Percentiles rank a stretch among this genome's conserved stretches.
Conservation (phyloP, 2,888 invertebrate genomes). For the Dryocosmus kuriphilus region DNA sequence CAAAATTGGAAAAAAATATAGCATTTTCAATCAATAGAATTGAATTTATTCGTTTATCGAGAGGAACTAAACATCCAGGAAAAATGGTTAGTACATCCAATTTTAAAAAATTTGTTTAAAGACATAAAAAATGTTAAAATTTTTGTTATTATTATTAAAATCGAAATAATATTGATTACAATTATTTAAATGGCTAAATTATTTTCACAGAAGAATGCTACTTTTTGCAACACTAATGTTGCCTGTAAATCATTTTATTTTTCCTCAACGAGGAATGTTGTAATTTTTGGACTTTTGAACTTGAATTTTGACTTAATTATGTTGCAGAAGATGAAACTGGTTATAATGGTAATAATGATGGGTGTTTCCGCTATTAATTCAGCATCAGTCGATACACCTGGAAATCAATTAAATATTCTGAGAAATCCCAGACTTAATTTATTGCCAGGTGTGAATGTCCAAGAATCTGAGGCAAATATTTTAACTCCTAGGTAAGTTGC, state of each 20-base stretch:
- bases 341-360: not conserved
- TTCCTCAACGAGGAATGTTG: not conserved
- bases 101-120: not conserved
- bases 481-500: not conserved
- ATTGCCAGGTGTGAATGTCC: conserved; percentile 1
- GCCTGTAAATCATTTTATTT: not conserved
- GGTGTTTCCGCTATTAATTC: conserved; percentile 17
- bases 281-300: not conserved
- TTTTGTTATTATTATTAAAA: no score
- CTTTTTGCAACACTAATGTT: not conserved
- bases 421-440: not conserved
- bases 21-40: not conserved
- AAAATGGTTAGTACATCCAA: not conserved
- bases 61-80: not conserved
- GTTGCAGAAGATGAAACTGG: conserved; percentile 13
- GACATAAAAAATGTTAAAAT: not conserved
- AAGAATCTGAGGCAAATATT: conserved; percentile 1
- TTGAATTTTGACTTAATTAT: not conserved
- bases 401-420: conserved; percentile 9
- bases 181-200: not conserved
- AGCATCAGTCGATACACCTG: conserved; percentile 1
- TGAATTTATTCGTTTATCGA: not conserved
- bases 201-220: not conserved
- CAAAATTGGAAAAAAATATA: not conserved
- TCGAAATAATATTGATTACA: not conserved